Evolutionary conservation across 2,113 vertebrate species (phyloP), one percentile per base, ranked within the genome.

Genomic region (Myotis brandtii): DNA sequence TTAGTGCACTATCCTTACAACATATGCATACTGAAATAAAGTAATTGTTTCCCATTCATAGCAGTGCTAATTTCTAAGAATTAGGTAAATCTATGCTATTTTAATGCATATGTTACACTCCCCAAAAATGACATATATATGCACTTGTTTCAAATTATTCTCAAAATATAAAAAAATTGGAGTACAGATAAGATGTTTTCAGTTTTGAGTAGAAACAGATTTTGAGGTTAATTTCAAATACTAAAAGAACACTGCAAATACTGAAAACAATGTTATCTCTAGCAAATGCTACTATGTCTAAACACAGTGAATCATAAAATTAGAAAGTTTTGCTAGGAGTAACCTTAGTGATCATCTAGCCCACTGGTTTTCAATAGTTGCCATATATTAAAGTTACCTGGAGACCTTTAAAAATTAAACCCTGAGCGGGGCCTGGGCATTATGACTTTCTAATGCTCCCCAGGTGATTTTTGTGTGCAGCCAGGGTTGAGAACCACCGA

Each of bases 271-370:
- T 89, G 40, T 73, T 93, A 59, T 82, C 30, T 77, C 46, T 50
- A 75, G 70, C 34, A 94, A 77, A 18, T 46, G 27, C 67, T 89
- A 93, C 25, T 80, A 84, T 67, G n/a, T 85, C 30, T 69, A 73
- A 82, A 80, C 9, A 92, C 3, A 62, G 46, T 89, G 25, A 94
- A 48, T 89, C 25, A 86, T 89, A 86, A 91, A 89, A 89, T 91
- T 46, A 93, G 40, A 30, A 81, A 96, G 40, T 67, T 95, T 92
- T 84, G 20, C 20, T 59, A 88, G 70, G 90, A 87, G 50, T 91
- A 70, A 94, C 14, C 69, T 80, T 77, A 92, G 20, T 87, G 82
- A 89, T 72, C 27, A 84, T 9, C 17, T 43, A 93, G 17, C 0
- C 6, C 37, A 90, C 18, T 84, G 46, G 20, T 92, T 95, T 95